Evolutionary conservation across 2,113 vertebrate genomes (phyloP).

Genomic region (Calyptommatus sinebrachiatus): DNA sequence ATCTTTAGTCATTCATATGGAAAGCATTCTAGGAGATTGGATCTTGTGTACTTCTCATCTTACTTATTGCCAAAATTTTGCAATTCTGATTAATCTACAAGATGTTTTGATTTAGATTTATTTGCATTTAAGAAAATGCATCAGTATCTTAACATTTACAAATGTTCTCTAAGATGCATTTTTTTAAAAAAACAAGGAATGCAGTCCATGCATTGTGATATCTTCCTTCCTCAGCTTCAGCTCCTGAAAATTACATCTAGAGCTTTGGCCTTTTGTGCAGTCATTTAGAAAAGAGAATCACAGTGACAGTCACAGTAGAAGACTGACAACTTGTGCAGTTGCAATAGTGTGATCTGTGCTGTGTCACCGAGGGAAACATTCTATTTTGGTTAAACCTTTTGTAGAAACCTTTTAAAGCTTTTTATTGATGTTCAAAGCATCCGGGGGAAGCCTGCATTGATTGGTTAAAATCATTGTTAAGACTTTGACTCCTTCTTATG

Average conservation of each 20-base stretch:
- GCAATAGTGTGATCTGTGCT: background rate
- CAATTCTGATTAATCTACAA: background rate
- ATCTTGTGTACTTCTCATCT: background rate
- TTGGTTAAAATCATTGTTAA: conserved; percentile 17
- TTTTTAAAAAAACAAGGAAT: conserved; percentile 1
- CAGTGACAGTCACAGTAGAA: background rate
- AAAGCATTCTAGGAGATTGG: background rate
- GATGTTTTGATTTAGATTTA: background rate
- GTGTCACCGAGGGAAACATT: conserved; percentile 11
- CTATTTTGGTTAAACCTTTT: background rate
- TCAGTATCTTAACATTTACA: background rate
- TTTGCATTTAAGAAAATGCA: background rate
- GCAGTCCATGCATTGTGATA: background rate
- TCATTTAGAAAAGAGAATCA: conserved; percentile 33
- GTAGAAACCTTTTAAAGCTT: conserved; percentile 14
- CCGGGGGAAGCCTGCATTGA: background rate
- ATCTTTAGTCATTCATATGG: background rate
- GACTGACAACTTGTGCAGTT: conserved; percentile 9
- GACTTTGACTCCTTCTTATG: background rate
- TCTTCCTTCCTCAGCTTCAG: background rate
- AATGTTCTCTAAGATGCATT: background rate
- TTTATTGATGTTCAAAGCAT: conserved; percentile 4
- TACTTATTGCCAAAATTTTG: background rate
- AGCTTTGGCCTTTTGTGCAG: background rate
- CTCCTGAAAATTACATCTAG: background rate